A percentile compares a stretch with the other conserved stretches of the same genome.
phyloP scores from a whole-genome alignment of 2,888 invertebrate species.

The Stenotaenia linearis region DNA sequence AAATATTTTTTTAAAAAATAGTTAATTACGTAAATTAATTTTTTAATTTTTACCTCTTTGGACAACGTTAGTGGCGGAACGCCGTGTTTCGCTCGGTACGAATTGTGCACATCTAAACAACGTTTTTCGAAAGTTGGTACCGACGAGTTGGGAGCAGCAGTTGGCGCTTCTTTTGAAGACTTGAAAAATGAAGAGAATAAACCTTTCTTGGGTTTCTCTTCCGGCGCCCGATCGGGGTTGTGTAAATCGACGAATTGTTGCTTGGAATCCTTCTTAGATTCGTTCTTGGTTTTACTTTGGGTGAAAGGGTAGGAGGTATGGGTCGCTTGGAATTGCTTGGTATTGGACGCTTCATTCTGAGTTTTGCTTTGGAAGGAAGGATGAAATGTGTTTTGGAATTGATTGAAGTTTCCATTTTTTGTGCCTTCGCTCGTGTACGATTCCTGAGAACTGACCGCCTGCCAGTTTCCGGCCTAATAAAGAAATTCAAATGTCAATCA shows the following conservation, averaged over 20 bases:
- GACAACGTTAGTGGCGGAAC: slow-evolving; percentile 38
- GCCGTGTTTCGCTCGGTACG: slow-evolving; percentile 38
- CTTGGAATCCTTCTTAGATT: too few species aligned
- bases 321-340: too few species aligned
- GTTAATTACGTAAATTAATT: background rate
- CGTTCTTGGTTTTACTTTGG: too few species aligned
- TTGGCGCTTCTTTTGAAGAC: background rate
- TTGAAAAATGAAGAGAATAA: background rate
- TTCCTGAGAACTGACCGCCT: too few species aligned
- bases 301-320: too few species aligned
- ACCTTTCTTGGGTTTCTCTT: background rate
- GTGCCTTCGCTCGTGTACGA: too few species aligned
- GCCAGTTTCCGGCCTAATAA: too few species aligned
- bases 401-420: too few species aligned
- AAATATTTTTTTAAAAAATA: background rate
- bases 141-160: background rate
- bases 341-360: too few species aligned
- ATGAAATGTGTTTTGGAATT: too few species aligned
- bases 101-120: slow-evolving; percentile 38
- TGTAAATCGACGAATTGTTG: background rate
- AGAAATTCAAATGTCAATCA: too few species aligned
- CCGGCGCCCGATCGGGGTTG: background rate
- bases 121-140: slow-evolving; percentile 36
- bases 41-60: background rate
- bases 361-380: too few species aligned